Evolutionary conservation across 1,140 invertebrate genomes (phyloP), one percentile per base, ranked within the genome.

Genomic region (Lutraria rhynchaena): DNA sequence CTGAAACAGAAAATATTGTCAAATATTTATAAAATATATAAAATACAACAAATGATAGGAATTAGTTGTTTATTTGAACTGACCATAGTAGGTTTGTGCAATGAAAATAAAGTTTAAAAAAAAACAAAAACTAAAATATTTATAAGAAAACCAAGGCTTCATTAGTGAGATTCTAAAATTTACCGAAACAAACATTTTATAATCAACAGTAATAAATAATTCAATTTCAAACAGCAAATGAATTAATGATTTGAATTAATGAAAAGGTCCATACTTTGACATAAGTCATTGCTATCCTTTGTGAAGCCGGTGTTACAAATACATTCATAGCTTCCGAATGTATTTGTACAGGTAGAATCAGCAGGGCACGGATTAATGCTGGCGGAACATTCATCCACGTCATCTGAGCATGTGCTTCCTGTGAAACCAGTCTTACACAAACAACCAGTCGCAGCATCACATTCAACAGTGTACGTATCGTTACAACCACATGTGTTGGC

Each of bases 291-390:
- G 46, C 13, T 44, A 3, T 61, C 46, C 17, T 37, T 61, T 11
- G 63, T 58, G 63, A 58, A 86, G 2, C 85, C 85, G 1, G 70
- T 55, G 7, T 71, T 71, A 53, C 85, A 86, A 9, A 55, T 44
- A 88, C 95, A 96, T 94, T 95, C 95, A 86, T 95, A 96, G 80
- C 95, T 95, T 0, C 95, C 96, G 91, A 96, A 96, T 13, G 96
- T 96, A 91, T 97, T 97, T 5, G 95, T 96, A 89, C 96, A 97
- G 3, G 37, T 80, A 17, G 70, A 70, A 7, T 67, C 41, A n/a
- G 57, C 33, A 44, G 81, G 74, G 71, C 86, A 87, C 1, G 33
- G n/a, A 41, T 80, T 49, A 0, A 70, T 67, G 7, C 71, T 75
- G n/a, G 29, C 37, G 15, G 27, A 27, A 46, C 86, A 87, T 82